Conservation (phyloP, 2,888 invertebrate species). For the Phyto melanocephala region DNA sequence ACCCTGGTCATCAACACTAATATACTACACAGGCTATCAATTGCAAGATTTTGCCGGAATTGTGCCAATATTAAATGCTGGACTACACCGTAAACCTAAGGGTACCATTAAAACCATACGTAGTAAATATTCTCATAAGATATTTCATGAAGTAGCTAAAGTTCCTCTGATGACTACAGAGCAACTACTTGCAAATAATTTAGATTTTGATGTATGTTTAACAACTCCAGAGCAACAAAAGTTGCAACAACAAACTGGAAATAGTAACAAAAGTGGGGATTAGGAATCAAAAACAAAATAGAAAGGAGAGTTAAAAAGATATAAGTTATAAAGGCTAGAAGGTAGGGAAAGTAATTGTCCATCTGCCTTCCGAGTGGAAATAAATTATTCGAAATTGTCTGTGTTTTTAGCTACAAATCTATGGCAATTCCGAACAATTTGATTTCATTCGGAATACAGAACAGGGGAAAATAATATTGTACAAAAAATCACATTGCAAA, state of each 20-base stretch:
- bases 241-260: slow-evolving; percentile 8
- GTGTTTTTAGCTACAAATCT: too few relatives aligned
- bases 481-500: too few relatives aligned
- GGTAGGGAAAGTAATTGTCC: too few relatives aligned
- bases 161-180: slow-evolving; percentile 81
- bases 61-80: slow-evolving; percentile 86
- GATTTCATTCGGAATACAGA: too few relatives aligned
- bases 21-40: slow-evolving; percentile 90
- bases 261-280: neutral
- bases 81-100: slow-evolving; percentile 88
- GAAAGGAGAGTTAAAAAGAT: neutral
- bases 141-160: slow-evolving; percentile 95
- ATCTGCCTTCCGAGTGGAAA: too few relatives aligned
- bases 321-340: neutral
- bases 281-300: neutral
- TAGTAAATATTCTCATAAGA: slow-evolving; percentile 95
- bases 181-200: slow-evolving; percentile 72
- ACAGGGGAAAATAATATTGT: too few relatives aligned
- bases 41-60: slow-evolving; percentile 86
- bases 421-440: too few relatives aligned
- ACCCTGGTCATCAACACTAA: slow-evolving; percentile 86
- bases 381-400: too few relatives aligned
- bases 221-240: slow-evolving; percentile 26
- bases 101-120: slow-evolving; percentile 90
- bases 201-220: slow-evolving; percentile 55